Evolutionary conservation across 2,888 invertebrate genomes (phyloP).

Genomic region (Alloplasta piceator): DNA sequence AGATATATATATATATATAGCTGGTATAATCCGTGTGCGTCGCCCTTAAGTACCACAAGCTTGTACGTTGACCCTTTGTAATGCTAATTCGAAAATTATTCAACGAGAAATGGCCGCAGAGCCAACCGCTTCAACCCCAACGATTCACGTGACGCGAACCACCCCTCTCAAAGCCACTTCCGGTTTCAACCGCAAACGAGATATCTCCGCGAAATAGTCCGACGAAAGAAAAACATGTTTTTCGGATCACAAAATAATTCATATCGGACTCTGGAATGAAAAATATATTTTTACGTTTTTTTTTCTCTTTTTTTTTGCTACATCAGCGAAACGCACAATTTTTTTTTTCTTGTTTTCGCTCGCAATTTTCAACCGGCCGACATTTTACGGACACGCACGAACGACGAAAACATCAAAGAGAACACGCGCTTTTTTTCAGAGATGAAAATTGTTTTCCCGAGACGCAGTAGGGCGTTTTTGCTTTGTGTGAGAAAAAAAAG

Average conservation of each 20-base stretch:
- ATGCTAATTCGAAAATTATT: constrained; percentile 79
- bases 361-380: constrained; percentile 17
- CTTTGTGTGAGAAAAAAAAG: no score
- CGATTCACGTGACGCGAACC: constrained; percentile 11
- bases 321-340: no score
- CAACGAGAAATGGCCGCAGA: constrained; percentile 31
- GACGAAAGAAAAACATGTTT: neutral
- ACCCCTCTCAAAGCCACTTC: neutral
- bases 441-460: neutral
- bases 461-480: no score
- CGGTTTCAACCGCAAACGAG: neutral
- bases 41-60: constrained; percentile 52
- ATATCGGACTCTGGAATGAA: neutral
- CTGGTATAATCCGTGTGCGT: neutral
- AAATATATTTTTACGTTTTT: neutral
- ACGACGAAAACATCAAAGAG: constrained; percentile 26
- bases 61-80: constrained; percentile 73
- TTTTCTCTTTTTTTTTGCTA: no score
- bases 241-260: neutral
- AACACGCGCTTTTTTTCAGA: neutral
- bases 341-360: neutral
- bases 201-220: neutral
- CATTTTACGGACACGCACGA: constrained; percentile 21
- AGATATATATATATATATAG: neutral
- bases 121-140: constrained; percentile 26